These are phyloP conservation scores for Athripsodes cinereus DNA, from an alignment of 2,888 invertebrate genomes.

Conservation along the genomic window DNA sequence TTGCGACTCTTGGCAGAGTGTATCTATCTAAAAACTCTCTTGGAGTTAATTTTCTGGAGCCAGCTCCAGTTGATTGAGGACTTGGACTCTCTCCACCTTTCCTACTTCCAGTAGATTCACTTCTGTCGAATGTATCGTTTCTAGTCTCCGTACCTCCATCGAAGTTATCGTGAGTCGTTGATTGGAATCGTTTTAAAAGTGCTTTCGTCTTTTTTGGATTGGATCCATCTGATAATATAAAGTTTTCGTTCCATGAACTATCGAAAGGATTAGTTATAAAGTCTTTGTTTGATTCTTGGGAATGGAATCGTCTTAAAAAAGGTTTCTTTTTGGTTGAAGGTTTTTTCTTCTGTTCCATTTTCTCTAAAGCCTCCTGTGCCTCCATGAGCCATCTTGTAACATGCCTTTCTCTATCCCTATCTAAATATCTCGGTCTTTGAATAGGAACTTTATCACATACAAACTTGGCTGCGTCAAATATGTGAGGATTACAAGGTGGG, in stretches of 20 bases:
- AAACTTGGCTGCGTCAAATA: slow-evolving; percentile 50
- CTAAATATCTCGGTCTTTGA: slow-evolving; percentile 40
- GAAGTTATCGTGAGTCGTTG: slow-evolving; percentile 17
- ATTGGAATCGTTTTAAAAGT: slow-evolving; percentile 19
- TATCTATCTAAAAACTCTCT: slow-evolving; percentile 58
- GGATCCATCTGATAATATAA: slow-evolving; percentile 38
- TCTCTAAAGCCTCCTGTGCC: slow-evolving; percentile 46
- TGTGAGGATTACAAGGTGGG: slow-evolving; percentile 34
- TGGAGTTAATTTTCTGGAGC: slow-evolving; percentile 30
- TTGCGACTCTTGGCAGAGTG: slow-evolving; percentile 55
- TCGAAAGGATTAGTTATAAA: slow-evolving; percentile 39
- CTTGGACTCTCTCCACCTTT: slow-evolving; percentile 18
- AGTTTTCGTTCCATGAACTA: slow-evolving; percentile 41
- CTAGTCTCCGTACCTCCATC: slow-evolving; percentile 29
- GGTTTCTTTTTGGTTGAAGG: slow-evolving; percentile 48
- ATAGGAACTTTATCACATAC: slow-evolving; percentile 37
- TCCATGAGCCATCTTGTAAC: slow-evolving; percentile 49
- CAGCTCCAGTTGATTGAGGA: slow-evolving; percentile 27
- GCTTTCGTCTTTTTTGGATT: slow-evolving; percentile 33
- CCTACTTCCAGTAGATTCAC: slow-evolving; percentile 21
- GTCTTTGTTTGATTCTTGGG: slow-evolving; percentile 43
- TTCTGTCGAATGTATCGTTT: slow-evolving; percentile 24
- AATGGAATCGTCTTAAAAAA: slow-evolving; percentile 35
- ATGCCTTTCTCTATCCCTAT: slow-evolving; percentile 45
- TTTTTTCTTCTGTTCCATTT: slow-evolving; percentile 43